Evolutionary conservation across 2,888 invertebrate genomes (phyloP), one percentile per base, ranked within the genome.

Genomic region (Philhelius pedissequus): DNA sequence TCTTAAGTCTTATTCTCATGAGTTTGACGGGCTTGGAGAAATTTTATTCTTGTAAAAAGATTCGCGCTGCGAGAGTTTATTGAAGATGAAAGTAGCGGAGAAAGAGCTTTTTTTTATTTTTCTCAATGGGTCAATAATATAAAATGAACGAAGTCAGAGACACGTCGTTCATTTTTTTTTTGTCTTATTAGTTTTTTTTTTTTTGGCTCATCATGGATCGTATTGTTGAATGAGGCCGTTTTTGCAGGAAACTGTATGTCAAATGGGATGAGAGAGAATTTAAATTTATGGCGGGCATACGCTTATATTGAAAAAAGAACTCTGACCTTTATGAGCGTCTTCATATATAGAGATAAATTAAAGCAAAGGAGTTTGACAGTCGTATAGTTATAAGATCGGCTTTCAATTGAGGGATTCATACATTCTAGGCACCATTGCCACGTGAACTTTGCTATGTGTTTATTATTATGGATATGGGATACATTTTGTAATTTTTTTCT

Each of bases 121-220:
- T 64, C 64, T 74, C 77, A 82, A 86, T 82, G 71, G 82, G 77
- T 82, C 77, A 83, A 70, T 73, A 78, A 75, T 56, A 68, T 27
- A 27, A 80, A 74, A 56, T 64, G 73, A 62, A 77, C 73, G 35
- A 43, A 69, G 64, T 43, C 48, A 43, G 54, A 78, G 48, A 30
- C 22, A 38, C 25, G 54, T 30, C 22, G 22, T 25, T 35, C 3
- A 0, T 56, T 9, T 20, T 20, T 3, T 32, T 20, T 20, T n/a
- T n/a, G 0, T 43, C 2, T 40, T 40, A 20, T 64, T 27, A 7
- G n/a, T 43, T 30, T n/a, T 48, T 48, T 45, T 48, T n/a, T 48
- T 64, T 62, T 69, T 68, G 52, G 32, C 69, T 35, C 58, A 22
- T 30, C 30, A 48, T n/a, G n/a, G n/a, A n/a, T n/a, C n/a, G n/a